These are phyloP conservation scores for Strigamia crassipes DNA, from an alignment of 2,888 invertebrate species.

Conservation along the genomic window DNA sequence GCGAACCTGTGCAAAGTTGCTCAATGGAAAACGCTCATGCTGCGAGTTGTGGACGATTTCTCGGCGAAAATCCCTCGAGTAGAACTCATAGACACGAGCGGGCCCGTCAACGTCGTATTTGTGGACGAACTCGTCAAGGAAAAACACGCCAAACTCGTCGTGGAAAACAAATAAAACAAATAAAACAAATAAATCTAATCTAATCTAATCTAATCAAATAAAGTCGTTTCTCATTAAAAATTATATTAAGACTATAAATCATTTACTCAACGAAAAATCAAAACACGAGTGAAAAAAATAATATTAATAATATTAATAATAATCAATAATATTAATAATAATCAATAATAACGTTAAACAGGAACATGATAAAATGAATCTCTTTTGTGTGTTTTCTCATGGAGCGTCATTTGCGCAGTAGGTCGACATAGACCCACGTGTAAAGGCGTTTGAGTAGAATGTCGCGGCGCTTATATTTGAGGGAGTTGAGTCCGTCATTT, in stretches of 20 bases:
- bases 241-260: neutral
- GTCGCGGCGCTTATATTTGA: conserved; percentile 75
- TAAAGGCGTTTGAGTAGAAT: conserved; percentile 73
- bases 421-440: conserved; percentile 79
- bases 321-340: no score
- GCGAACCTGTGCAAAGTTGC: conserved; percentile 59
- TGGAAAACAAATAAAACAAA: neutral
- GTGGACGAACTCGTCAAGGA: conserved; percentile 67
- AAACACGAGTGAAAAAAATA: neutral
- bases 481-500: conserved; percentile 83
- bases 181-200: neutral
- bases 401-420: conserved; percentile 63
- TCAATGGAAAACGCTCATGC: conserved; percentile 79
- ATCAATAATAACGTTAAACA: no score
- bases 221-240: neutral
- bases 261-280: conserved; percentile 28
- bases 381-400: no score
- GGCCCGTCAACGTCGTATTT: conserved; percentile 68
- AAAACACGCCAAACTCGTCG: conserved; percentile 63
- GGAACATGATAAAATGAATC: no score
- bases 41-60: conserved; percentile 72
- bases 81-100: conserved; percentile 72
- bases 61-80: conserved; percentile 73
- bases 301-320: neutral
- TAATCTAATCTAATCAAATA: neutral